Conservation (phyloP, 2,113 vertebrate species). For the Caloenas nicobarica region DNA sequence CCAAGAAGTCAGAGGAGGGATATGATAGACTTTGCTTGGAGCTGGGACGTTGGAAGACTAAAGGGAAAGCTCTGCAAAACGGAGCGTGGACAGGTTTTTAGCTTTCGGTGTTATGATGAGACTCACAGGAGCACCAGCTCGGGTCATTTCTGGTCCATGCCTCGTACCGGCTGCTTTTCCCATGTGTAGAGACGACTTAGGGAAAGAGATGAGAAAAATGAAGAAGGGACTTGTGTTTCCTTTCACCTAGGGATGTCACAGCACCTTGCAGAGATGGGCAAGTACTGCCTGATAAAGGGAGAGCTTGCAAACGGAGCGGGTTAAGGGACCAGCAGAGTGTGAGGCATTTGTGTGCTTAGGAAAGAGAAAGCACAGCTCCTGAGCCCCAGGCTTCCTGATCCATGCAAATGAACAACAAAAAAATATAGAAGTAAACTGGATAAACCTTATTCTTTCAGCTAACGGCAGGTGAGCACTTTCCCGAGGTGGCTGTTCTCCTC, state of each 20-base stretch:
- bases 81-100: neutral
- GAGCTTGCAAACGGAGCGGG: accelerated
- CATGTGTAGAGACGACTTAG: accelerated
- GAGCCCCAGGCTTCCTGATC: neutral
- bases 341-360: neutral
- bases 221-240: neutral
- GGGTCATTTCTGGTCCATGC: accelerated
- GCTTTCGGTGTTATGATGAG: neutral
- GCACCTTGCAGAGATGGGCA: neutral
- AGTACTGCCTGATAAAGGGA: neutral
- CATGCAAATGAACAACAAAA: neutral
- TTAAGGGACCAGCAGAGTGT: neutral
- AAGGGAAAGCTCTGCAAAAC: neutral
- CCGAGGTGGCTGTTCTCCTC: neutral
- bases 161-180: neutral
- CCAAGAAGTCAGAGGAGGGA: neutral
- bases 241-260: neutral
- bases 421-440: neutral
- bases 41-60: neutral
- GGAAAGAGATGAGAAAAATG: neutral
- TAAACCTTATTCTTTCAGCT: neutral
- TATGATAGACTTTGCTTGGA: neutral
- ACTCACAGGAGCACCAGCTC: accelerated
- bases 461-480: neutral
- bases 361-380: neutral